These are phyloP conservation scores for Benthochromis sp. DNA, from an alignment of 2,113 vertebrate species.

Conservation along the genomic window DNA sequence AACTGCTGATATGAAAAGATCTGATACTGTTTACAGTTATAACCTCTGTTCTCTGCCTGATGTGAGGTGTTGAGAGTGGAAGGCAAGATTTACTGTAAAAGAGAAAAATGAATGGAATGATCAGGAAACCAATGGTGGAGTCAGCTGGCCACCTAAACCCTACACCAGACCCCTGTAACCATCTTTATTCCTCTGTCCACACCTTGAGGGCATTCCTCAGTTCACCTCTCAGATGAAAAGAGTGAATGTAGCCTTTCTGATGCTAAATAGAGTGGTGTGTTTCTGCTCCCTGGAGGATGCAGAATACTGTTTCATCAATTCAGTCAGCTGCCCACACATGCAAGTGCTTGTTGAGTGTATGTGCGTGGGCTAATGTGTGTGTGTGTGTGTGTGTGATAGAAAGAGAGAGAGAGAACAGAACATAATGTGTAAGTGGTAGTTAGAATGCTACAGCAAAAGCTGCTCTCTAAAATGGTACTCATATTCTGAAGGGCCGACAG, in stretches of 20 bases:
- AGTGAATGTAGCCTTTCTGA: slow-evolving; percentile 52
- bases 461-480: slow-evolving; percentile 60
- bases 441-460: slow-evolving; percentile 57
- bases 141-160: not conserved
- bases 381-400: not conserved
- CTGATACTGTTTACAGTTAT: slow-evolving; percentile 26
- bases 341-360: slow-evolving; percentile 64
- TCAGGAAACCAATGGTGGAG: not conserved
- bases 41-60: slow-evolving; percentile 4
- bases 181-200: slow-evolving; percentile 37
- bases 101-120: not conserved
- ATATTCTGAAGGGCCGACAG: slow-evolving; percentile 57
- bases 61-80: not conserved
- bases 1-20: not conserved
- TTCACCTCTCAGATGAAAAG: slow-evolving; percentile 48
- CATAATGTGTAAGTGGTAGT: slow-evolving; percentile 53
- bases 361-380: slow-evolving; percentile 30
- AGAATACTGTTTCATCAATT: slow-evolving; percentile 59
- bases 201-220: slow-evolving; percentile 59
- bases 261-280: slow-evolving; percentile 57
- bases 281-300: slow-evolving; percentile 55
- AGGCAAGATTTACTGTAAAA: not conserved
- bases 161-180: slow-evolving; percentile 3
- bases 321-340: slow-evolving; percentile 65
- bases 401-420: not conserved